Percentiles rank a stretch among this genome's conserved stretches.
Evolutionary conservation across 2,797 vertebrate genomes (phyloP).

Genomic region (Brachyalestes nurse): DNA sequence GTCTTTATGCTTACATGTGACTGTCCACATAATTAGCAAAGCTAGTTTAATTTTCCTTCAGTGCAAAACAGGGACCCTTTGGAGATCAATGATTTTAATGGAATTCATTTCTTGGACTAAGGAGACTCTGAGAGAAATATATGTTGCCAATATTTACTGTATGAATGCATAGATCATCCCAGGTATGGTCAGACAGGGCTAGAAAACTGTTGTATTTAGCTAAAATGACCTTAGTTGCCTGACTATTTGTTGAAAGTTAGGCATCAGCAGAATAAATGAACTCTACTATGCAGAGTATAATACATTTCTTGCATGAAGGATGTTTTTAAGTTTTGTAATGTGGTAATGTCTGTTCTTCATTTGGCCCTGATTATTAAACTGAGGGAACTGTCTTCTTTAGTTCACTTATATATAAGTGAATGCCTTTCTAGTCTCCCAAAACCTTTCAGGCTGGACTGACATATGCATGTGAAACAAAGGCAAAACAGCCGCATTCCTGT

Average conservation of each 20-base stretch:
- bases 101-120: not conserved
- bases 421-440: not conserved
- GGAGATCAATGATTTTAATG: not conserved
- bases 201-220: no score
- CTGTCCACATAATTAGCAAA: slow-evolving; percentile 23
- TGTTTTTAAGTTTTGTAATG: not conserved
- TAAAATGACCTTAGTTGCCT: no score
- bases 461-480: slow-evolving; percentile 20
- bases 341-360: not conserved
- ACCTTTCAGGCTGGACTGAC: not conserved
- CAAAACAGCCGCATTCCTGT: not conserved
- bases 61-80: not conserved
- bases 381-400: not conserved
- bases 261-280: not conserved
- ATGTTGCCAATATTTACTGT: not conserved
- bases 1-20: slow-evolving; percentile 55
- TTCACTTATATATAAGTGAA: not conserved
- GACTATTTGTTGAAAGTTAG: not conserved
- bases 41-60: not conserved
- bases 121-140: no score
- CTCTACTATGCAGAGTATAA: not conserved
- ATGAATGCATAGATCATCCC: not conserved
- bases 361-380: not conserved
- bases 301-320: not conserved
- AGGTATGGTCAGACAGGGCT: not conserved